Evolutionary conservation across 2,888 invertebrate species (phyloP).

Genomic region (Temnothorax ravouxi): DNA sequence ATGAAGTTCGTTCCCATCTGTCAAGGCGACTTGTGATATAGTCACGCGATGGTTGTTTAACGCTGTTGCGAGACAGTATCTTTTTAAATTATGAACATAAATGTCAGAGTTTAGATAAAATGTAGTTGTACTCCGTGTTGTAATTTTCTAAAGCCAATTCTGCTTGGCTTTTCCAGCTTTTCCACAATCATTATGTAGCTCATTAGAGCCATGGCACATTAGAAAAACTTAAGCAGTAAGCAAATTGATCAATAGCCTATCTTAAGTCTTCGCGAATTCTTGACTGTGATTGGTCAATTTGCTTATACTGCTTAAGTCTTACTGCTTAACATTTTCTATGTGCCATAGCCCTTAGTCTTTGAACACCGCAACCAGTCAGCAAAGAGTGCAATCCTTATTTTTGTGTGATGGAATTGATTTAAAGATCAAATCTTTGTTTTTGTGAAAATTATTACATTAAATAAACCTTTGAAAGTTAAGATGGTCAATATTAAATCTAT

Average conservation of each 20-base stretch:
- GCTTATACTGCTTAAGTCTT: no score
- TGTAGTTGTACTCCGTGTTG: neutral
- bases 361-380: neutral
- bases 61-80: conserved; percentile 5
- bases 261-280: no score
- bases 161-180: neutral
- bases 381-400: neutral
- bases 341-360: neutral
- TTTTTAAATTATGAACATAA: conserved; percentile 24
- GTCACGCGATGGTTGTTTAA: conserved; percentile 43
- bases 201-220: no score
- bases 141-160: neutral
- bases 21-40: conserved; percentile 14
- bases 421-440: neutral
- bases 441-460: neutral
- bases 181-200: neutral
- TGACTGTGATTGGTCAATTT: no score
- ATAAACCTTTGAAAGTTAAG: no score
- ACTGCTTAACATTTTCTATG: no score
- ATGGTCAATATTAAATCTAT: neutral
- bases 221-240: no score
- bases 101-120: neutral
- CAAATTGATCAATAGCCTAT: no score
- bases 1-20: conserved; percentile 8
- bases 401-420: neutral